Percentiles rank a stretch among this genome's conserved stretches.
Evolutionary conservation across 2,113 vertebrate species (phyloP).

Genomic region (Eleginops maclovinus): DNA sequence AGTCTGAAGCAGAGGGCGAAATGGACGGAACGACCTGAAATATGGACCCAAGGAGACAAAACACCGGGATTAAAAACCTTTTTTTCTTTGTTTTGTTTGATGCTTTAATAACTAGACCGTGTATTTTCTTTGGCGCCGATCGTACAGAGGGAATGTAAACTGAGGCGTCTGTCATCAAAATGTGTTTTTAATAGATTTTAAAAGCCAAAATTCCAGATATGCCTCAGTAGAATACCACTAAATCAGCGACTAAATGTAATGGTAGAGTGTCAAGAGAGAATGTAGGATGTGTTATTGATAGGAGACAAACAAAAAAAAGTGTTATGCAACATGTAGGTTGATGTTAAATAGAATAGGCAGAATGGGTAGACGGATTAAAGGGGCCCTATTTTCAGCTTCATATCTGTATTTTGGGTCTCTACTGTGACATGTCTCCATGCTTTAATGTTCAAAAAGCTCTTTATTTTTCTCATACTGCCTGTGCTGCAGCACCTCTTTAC

Average conservation of each 20-base stretch:
- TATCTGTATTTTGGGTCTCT: no score
- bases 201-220: background rate
- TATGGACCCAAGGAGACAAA: background rate
- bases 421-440: no score
- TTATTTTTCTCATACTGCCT: no score
- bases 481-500: no score
- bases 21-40: conserved; percentile 91
- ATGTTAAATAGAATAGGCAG: conserved; percentile 10
- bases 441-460: no score
- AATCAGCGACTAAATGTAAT: background rate
- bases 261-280: background rate
- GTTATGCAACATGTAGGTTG: background rate
- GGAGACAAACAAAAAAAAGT: background rate
- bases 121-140: background rate
- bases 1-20: conserved; percentile 90
- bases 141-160: background rate
- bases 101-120: background rate
- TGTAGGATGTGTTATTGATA: conserved; percentile 13
- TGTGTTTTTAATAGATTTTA: background rate
- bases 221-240: background rate
- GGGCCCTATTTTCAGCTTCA: no score
- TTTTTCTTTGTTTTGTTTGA: background rate
- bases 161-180: background rate
- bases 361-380: conserved; percentile 4
- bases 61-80: background rate